A percentile compares a stretch with the other conserved stretches of the same genome.
Evolutionary conservation across 2,888 invertebrate species (phyloP).

Genomic region (Elysia crispata): DNA sequence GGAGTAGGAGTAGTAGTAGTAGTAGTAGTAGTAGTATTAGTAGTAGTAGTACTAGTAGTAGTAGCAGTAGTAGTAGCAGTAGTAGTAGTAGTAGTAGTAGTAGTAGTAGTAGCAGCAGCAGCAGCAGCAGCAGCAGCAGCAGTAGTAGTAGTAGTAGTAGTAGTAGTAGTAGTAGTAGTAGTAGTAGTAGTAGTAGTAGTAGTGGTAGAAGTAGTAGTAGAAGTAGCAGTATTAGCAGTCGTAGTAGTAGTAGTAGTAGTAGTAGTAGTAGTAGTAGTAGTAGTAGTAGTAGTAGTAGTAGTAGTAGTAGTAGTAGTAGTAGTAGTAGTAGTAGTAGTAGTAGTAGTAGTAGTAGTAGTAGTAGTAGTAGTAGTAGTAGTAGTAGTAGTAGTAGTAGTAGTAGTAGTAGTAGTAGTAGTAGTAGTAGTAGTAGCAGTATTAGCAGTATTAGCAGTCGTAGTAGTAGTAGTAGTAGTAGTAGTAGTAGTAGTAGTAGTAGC

Average conservation of each 20-base stretch:
- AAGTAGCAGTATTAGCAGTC: no score
- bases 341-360: slow-evolving; percentile 37
- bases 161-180: slow-evolving; percentile 5
- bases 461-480: slow-evolving; percentile 1
- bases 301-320: slow-evolving; percentile 29
- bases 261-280: no score
- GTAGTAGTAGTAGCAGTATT: no score
- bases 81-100: background rate
- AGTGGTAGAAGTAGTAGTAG: no score
- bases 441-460: no score
- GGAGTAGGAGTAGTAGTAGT: no score
- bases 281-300: no score
- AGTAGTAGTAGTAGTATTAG: slow-evolving; percentile 24
- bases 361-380: slow-evolving; percentile 34
- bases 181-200: background rate
- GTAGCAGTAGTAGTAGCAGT: background rate
- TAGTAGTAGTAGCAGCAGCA: background rate
- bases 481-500: slow-evolving; percentile 23
- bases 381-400: slow-evolving; percentile 34
- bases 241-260: no score
- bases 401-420: slow-evolving; percentile 30
- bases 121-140: slow-evolving; percentile 3
- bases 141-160: background rate
- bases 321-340: slow-evolving; percentile 39
- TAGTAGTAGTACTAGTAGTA: slow-evolving; percentile 19